phyloP scores from a whole-genome alignment of 2,797 vertebrate species.

The Enteromius fasciolatus region DNA sequence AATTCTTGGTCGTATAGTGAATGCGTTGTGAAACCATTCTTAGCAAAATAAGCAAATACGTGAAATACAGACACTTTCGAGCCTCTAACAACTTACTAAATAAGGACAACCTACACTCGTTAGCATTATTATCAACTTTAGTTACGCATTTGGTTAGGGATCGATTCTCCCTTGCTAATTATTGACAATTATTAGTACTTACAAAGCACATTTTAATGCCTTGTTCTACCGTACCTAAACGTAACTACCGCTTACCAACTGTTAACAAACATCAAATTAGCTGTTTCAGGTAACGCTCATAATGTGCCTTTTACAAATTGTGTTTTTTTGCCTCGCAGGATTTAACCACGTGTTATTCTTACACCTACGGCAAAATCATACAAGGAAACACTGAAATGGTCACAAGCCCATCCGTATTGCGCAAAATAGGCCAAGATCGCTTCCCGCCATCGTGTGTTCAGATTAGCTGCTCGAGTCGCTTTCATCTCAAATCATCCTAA shows the following conservation, averaged over 20 bases:
- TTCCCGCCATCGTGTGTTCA: not conserved
- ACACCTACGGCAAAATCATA: not conserved
- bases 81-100: not conserved
- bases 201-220: not conserved
- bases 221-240: not conserved
- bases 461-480: too few species aligned
- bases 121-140: not conserved
- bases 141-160: not conserved
- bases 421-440: not conserved
- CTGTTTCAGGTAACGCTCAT: not conserved
- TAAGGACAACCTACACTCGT: not conserved
- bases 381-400: not conserved
- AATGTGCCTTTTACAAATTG: not conserved
- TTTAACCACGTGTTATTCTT: too few species aligned
- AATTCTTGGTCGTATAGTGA: not conserved
- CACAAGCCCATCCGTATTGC: not conserved
- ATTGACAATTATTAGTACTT: not conserved
- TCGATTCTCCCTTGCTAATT: not conserved
- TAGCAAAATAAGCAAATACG: not conserved
- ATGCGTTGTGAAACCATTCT: not conserved
- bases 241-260: not conserved
- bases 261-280: not conserved
- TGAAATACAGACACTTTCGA: not conserved
- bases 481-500: not conserved
- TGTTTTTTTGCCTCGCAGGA: not conserved